These are phyloP conservation scores for Platorchestia sp. DNA, from an alignment of 1,140 invertebrate genomes.

Conservation along the genomic window DNA sequence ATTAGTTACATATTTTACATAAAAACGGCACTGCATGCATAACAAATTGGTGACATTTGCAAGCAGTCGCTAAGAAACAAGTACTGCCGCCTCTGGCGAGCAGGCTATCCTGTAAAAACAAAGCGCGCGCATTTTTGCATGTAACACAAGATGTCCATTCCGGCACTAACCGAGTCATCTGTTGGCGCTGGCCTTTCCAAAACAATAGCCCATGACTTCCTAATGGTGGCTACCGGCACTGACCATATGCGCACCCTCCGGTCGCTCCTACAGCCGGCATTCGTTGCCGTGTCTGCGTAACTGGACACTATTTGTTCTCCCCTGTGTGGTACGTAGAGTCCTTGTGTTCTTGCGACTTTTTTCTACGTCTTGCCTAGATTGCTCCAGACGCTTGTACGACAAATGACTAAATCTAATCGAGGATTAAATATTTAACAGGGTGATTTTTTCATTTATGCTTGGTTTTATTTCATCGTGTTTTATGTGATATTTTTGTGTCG, in stretches of 20 bases:
- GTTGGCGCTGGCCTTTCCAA: constrained; percentile 14
- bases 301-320: constrained; percentile 36
- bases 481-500: too few relatives aligned
- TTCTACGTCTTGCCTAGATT: neutral
- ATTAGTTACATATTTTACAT: neutral
- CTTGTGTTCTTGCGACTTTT: neutral
- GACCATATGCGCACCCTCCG: constrained; percentile 41
- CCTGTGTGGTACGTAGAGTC: neutral
- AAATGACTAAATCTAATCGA: too few relatives aligned
- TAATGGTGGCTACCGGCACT: constrained; percentile 52
- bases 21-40: neutral
- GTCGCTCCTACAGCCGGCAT: neutral
- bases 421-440: too few relatives aligned
- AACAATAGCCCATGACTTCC: constrained; percentile 51
- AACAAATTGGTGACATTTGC: neutral
- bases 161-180: constrained; percentile 54
- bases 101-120: constrained; percentile 18
- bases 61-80: neutral
- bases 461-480: too few relatives aligned
- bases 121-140: constrained; percentile 31
- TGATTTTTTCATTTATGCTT: too few relatives aligned
- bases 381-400: neutral
- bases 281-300: constrained; percentile 44
- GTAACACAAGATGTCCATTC: constrained; percentile 53
- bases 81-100: neutral